Percentiles rank a stretch among this genome's conserved stretches.
These are phyloP conservation scores for Nomada flava DNA, from an alignment of 2,888 invertebrate species.

Conservation along the genomic window DNA sequence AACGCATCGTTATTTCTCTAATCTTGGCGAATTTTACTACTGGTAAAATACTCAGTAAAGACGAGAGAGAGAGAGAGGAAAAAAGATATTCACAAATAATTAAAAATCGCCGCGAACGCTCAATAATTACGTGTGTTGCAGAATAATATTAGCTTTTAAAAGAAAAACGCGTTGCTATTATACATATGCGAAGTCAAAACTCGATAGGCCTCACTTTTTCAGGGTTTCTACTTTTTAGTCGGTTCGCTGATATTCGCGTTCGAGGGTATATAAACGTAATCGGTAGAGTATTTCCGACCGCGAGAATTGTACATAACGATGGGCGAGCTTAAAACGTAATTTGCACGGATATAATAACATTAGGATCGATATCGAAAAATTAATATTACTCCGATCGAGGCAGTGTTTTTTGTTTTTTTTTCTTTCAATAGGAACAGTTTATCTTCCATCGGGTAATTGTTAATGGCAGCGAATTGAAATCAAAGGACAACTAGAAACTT, in stretches of 20 bases:
- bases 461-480: too few relatives aligned
- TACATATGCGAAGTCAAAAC: constrained; percentile 54
- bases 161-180: constrained; percentile 51
- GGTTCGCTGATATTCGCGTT: constrained; percentile 26
- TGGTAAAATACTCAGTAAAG: not conserved
- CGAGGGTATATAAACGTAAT: too few relatives aligned
- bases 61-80: too few relatives aligned
- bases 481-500: too few relatives aligned
- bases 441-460: too few relatives aligned
- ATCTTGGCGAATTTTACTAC: constrained; percentile 21
- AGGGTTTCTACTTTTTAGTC: constrained; percentile 62
- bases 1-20: not conserved
- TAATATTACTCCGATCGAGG: too few relatives aligned
- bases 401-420: too few relatives aligned
- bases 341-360: constrained; percentile 29
- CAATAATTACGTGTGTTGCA: constrained; percentile 34
- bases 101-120: constrained; percentile 27
- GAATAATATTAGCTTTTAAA: constrained; percentile 42
- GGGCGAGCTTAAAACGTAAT: constrained; percentile 53
- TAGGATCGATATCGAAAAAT: constrained; percentile 22
- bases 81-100: not conserved
- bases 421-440: too few relatives aligned
- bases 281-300: not conserved
- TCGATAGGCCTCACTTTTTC: constrained; percentile 61
- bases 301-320: constrained; percentile 53